These are phyloP conservation scores for Sibirionetta formosa DNA, from an alignment of 2,797 vertebrate species.

Conservation along the genomic window DNA sequence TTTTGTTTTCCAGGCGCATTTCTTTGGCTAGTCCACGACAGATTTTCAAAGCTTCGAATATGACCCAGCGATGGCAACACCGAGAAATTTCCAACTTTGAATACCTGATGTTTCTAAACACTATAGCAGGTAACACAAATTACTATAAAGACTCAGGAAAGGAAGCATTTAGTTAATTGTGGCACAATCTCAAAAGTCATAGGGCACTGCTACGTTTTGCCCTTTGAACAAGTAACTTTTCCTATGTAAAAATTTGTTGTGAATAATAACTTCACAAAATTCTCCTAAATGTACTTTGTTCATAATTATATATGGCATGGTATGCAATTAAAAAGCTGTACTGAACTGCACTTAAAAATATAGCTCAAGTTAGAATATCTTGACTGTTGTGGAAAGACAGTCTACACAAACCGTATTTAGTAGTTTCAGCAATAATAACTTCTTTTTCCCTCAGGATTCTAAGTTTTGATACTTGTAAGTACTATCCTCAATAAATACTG, in stretches of 20 bases:
- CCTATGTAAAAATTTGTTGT: neutral
- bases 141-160: neutral
- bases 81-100: conserved; percentile 98
- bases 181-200: neutral
- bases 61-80: conserved; percentile 98
- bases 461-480: neutral
- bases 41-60: conserved; percentile 96
- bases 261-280: neutral
- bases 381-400: neutral
- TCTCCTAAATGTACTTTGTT: neutral
- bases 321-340: neutral
- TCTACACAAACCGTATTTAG: neutral
- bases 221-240: neutral
- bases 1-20: conserved; percentile 87
- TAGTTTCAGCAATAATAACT: neutral
- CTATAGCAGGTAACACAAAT: conserved; percentile 87
- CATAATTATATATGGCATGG: fast-evolving
- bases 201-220: neutral
- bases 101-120: conserved; percentile 97
- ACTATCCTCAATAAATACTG: neutral
- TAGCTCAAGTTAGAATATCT: neutral
- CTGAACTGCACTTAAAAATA: neutral
- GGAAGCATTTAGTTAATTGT: neutral
- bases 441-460: neutral
- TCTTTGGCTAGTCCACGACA: conserved; percentile 95